Evolutionary conservation across 2,888 invertebrate species (phyloP).

Genomic region (Hanleya hanleyi): DNA sequence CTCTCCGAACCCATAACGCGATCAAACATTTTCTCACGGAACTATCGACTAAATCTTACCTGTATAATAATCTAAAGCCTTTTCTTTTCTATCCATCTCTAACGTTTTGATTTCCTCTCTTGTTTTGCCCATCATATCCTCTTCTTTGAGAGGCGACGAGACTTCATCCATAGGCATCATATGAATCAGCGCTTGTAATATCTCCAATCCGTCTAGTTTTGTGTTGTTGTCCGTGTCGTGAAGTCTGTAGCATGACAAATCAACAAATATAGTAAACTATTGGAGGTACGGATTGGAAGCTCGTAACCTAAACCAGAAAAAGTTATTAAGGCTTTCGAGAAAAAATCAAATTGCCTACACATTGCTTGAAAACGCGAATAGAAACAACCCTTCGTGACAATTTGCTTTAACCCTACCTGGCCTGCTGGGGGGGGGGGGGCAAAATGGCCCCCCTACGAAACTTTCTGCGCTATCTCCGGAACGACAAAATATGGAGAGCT

Average conservation of each 20-base stretch:
- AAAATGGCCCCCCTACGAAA: too few relatives aligned
- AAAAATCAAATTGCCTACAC: too few relatives aligned
- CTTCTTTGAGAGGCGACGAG: constrained; percentile 36
- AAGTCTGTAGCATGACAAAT: constrained; percentile 52
- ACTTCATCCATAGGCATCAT: constrained; percentile 76
- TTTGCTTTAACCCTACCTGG: too few relatives aligned
- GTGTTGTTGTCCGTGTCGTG: constrained; percentile 94
- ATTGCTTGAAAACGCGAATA: too few relatives aligned
- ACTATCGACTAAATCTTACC: constrained; percentile 53
- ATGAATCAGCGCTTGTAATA: constrained; percentile 87
- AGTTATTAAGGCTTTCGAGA: too few relatives aligned
- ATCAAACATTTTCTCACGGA: neutral
- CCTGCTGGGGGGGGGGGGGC: too few relatives aligned
- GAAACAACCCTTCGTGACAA: too few relatives aligned
- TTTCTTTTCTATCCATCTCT: constrained; percentile 48
- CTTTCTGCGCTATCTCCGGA: too few relatives aligned
- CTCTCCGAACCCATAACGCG: neutral
- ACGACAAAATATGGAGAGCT: too few relatives aligned
- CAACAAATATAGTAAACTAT: too few relatives aligned
- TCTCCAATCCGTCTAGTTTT: constrained; percentile 91
- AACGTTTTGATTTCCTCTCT: constrained; percentile 52
- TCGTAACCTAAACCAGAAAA: too few relatives aligned
- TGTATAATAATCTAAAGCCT: constrained; percentile 63
- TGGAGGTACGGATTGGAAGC: too few relatives aligned
- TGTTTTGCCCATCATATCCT: constrained; percentile 57